phyloP scores from a whole-genome alignment of 2,113 vertebrate genomes.

The Circaetus gallicus region DNA sequence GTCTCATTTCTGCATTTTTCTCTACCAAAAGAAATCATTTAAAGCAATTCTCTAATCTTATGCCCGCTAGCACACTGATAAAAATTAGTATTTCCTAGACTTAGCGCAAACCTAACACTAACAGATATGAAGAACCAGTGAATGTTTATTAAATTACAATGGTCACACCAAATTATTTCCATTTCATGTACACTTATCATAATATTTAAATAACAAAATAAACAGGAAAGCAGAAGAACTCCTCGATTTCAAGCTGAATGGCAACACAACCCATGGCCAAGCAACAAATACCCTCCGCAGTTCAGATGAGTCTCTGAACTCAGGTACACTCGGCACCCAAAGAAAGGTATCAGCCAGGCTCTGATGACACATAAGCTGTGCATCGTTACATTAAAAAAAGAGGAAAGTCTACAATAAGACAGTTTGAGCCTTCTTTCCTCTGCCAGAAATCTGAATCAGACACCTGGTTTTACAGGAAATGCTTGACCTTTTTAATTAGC shows the following conservation, averaged over 20 bases:
- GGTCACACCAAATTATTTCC: background rate
- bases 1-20: background rate
- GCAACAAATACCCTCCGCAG: background rate
- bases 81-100: background rate
- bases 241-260: background rate
- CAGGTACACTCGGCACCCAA: background rate
- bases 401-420: background rate
- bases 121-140: background rate
- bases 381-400: background rate
- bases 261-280: background rate
- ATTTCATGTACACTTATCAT: background rate
- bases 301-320: background rate
- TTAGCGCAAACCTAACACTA: background rate
- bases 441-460: background rate
- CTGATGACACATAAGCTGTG: background rate
- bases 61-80: background rate
- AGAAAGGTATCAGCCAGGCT: background rate
- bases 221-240: background rate
- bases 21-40: background rate
- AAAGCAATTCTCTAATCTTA: background rate
- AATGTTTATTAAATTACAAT: background rate
- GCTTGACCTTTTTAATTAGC: background rate
- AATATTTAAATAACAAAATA: background rate
- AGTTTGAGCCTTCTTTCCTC: background rate
- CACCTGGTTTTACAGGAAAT: background rate